phyloP scores from a whole-genome alignment of 92 coral and sea anemone species.

The Parazoanthus swiftii region DNA sequence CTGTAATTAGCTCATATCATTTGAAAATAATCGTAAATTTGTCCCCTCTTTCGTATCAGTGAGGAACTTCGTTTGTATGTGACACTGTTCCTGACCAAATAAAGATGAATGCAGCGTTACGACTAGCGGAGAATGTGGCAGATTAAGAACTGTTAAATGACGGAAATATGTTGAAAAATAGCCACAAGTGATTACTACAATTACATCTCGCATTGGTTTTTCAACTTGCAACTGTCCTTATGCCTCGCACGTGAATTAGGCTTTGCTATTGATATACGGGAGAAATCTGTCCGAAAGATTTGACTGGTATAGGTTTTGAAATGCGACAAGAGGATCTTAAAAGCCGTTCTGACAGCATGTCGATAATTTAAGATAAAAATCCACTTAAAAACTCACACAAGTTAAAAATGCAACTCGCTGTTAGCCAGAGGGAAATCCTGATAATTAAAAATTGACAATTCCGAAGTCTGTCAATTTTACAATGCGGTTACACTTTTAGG shows the following conservation, averaged over 20 bases:
- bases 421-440: not conserved
- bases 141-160: not conserved
- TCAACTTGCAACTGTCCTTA: not conserved
- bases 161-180: not conserved
- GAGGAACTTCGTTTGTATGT: not conserved
- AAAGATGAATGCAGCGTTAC: not conserved
- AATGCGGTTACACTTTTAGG: too few relatives aligned
- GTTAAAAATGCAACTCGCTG: not conserved
- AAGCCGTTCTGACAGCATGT: not conserved
- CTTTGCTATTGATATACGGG: not conserved
- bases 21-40: not conserved
- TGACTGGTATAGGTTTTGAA: not conserved
- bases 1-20: not conserved
- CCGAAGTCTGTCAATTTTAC: not conserved
- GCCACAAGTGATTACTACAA: not conserved
- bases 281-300: not conserved
- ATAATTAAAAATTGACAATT: not conserved
- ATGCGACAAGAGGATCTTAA: not conserved
- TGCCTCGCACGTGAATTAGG: slow-evolving; percentile 12
- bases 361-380: slow-evolving; percentile 9
- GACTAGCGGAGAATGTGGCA: not conserved
- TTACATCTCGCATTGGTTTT: not conserved
- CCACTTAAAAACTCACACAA: not conserved
- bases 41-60: not conserved
- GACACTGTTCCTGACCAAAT: not conserved